Percentiles rank a stretch among this genome's conserved stretches.
phyloP scores from a whole-genome alignment of 1,140 invertebrate species.

The Mactra quadrangularis region DNA sequence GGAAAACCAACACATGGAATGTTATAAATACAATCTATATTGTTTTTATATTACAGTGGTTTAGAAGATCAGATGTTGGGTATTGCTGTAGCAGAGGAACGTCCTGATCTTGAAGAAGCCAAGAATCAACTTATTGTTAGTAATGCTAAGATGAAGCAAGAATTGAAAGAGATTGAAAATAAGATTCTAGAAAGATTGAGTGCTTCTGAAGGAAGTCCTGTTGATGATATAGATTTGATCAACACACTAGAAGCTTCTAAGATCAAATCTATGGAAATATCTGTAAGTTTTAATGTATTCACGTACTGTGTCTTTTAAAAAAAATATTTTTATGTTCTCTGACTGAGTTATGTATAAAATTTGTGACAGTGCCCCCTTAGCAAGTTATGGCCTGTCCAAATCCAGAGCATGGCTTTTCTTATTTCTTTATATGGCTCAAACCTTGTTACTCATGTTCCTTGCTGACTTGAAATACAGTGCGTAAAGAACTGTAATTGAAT shows the following conservation, averaged over 20 bases:
- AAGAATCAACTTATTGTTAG: slow-evolving; percentile 92
- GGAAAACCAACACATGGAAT: too few species aligned
- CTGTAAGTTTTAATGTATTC: slow-evolving; percentile 71
- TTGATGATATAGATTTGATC: slow-evolving; percentile 95
- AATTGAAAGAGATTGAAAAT: slow-evolving; percentile 92
- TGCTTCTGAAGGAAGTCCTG: slow-evolving; percentile 92
- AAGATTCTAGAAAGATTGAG: slow-evolving; percentile 92
- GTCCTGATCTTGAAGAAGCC: slow-evolving; percentile 92
- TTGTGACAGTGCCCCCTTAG: too few species aligned
- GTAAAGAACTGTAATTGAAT: too few species aligned
- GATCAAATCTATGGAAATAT: slow-evolving; percentile 84
- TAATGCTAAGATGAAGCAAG: slow-evolving; percentile 93
- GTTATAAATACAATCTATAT: too few species aligned
- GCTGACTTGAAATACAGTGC: too few species aligned
- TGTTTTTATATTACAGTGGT: slow-evolving; percentile 85
- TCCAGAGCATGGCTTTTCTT: too few species aligned
- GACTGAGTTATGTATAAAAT: too few species aligned
- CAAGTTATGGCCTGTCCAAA: too few species aligned
- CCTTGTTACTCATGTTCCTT: too few species aligned
- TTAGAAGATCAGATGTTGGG: slow-evolving; percentile 95
- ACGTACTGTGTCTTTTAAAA: neutral
- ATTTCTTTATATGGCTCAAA: too few species aligned
- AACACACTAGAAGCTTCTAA: slow-evolving; percentile 95
- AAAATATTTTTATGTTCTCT: too few species aligned
- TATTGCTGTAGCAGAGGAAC: slow-evolving; percentile 92